phyloP scores from a whole-genome alignment of 2,888 invertebrate species.

The Ashinkailepas kermadecensis region DNA sequence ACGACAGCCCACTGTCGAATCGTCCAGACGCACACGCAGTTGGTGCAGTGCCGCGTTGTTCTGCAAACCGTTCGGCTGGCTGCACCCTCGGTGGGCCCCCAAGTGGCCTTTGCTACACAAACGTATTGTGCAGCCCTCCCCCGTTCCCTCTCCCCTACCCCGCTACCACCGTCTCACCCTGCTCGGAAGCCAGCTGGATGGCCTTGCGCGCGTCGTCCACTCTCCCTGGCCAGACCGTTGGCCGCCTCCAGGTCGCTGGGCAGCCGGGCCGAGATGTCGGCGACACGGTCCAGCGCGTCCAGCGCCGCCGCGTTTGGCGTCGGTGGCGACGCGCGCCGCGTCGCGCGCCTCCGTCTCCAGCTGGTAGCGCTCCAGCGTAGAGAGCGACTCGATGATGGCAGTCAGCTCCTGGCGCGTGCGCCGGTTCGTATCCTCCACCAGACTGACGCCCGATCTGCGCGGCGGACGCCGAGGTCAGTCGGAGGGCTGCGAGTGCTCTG shows the following conservation, averaged over 20 bases:
- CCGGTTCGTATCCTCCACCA: neutral
- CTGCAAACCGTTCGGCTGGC: too few relatives aligned
- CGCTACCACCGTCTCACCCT: constrained; percentile 47
- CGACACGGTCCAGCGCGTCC: constrained; percentile 25
- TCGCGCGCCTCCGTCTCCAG: constrained; percentile 13
- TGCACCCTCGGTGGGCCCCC: too few relatives aligned
- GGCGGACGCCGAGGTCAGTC: too few relatives aligned
- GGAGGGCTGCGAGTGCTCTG: too few relatives aligned
- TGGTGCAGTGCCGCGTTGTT: too few relatives aligned
- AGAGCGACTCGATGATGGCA: neutral
- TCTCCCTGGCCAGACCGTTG: neutral
- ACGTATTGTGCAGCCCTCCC: too few relatives aligned
- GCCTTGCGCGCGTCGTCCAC: constrained; percentile 1
- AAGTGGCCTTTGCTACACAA: too few relatives aligned
- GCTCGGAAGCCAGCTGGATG: neutral
- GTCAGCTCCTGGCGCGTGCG: neutral
- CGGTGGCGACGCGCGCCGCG: neutral
- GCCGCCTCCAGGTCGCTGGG: constrained; percentile 8
- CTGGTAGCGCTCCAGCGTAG: constrained; percentile 5
- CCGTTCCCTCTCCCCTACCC: too few relatives aligned
- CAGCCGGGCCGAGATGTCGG: constrained; percentile 22
- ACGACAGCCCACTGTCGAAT: too few relatives aligned
- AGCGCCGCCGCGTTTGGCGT: constrained; percentile 11
- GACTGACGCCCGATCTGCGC: neutral
- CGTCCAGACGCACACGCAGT: too few relatives aligned